A percentile compares a stretch with the other conserved stretches of the same genome.
These are phyloP conservation scores for Microctonus hyperodae DNA, from an alignment of 2,888 invertebrate species.

Conservation along the genomic window DNA sequence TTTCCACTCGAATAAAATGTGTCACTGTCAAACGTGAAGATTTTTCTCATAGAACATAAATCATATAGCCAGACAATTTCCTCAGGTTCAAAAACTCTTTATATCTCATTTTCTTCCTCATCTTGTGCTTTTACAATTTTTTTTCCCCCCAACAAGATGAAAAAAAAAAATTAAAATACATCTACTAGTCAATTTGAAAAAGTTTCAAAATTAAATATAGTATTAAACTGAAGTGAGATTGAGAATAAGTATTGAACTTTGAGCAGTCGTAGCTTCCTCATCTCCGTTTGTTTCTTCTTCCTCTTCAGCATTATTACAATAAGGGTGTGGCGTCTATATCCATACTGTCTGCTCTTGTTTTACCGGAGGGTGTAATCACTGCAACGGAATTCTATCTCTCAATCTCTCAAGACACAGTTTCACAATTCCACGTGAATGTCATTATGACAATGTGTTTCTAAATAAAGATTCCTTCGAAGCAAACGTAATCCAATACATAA, in stretches of 20 bases:
- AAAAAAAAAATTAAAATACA: background rate
- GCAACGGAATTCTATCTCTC: constrained; percentile 34
- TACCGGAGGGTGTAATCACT: constrained; percentile 39
- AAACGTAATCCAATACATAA: constrained; percentile 5
- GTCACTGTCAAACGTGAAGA: background rate
- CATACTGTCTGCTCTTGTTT: constrained; percentile 33
- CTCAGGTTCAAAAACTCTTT: background rate
- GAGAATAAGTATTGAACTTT: background rate
- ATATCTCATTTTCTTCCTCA: too few species aligned
- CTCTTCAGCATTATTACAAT: constrained; percentile 6
- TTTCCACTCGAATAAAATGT: background rate
- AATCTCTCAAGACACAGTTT: constrained; percentile 25
- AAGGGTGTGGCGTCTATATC: constrained; percentile 40
- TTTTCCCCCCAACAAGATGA: background rate
- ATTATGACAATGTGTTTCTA: constrained; percentile 25
- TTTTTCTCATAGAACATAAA: background rate
- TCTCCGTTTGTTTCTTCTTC: background rate
- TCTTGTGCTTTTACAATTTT: too few species aligned
- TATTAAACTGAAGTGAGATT: background rate
- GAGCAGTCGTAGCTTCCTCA: background rate
- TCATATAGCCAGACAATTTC: background rate
- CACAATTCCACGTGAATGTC: constrained; percentile 33
- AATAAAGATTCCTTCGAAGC: constrained; percentile 33
- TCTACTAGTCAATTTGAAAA: background rate
- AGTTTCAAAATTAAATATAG: background rate